Base-by-base conservation (phyloP, 2,113 vertebrate genomes). In the Zapornia atra region DNA sequence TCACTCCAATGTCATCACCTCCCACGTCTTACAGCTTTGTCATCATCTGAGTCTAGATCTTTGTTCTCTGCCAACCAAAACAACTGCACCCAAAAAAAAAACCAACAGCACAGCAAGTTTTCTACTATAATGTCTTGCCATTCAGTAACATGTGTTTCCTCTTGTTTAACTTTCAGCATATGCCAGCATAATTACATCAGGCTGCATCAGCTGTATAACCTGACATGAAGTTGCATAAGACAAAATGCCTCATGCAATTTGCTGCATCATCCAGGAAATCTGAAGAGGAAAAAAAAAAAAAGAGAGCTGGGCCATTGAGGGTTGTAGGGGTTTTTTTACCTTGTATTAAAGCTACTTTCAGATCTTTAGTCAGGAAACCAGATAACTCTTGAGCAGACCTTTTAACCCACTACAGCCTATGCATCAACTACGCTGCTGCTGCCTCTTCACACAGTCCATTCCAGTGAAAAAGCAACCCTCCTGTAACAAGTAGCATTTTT, bases 201-300 rank as follows among this genome's bases (percentile, higher is more conserved):
- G 17, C 92, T 94, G 53, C 40, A 90, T 86, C 84, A 92, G 60
- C 76, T 82, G 34, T 56, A 56, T 75, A 88, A 84, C 22, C 60
- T 92, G 85, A 86, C 92, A 79, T 82, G 57, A 88, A 86, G 60
- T 94, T 97, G 75, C 71, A 15, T 90, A 90, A 97, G 71, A 76
- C 53, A 96, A 80, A 78, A 50, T 70, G 29, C 15, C 48, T 94
- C 57, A 73, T 88, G 76, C n/a, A 88, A 57, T 66, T 31, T 85
- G 28, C 65, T 76, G 33, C 50, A 76, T 92, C 72, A 92, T 89
- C 17, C 78, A 92, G 59, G 65, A 94, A 94, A 87, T 50, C 20
- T 17, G 38, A 87, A 90, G 44, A 17, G 7, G 50, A 31, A 28
- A 57, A 50, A 34, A 36, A 31, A 61, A 54, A 34, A 26, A 53